Base-by-base conservation (phyloP, 2,797 vertebrate genomes). In the Oryzias dopingdopingensis region DNA sequence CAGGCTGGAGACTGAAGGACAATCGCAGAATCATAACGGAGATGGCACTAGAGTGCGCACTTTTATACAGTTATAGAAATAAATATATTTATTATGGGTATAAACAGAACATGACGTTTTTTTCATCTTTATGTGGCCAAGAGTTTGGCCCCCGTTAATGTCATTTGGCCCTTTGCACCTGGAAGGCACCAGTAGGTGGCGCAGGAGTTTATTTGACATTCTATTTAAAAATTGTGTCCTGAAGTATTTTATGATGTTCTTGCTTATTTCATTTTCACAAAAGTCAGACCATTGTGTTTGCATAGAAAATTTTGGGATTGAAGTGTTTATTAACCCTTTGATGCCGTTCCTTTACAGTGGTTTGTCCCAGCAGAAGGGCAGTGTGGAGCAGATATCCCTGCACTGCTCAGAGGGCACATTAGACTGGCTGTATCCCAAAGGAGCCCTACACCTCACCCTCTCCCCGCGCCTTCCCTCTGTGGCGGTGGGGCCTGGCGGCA, bases 391-490 rank as follows among this genome's bases (percentile, higher is more conserved):
- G 91, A 94, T 95, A 67, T 91, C 92, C 49, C 86, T 96, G 65
- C 93, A 91, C 82, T 96, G 96, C 42, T 91, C 93, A 0, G 95
- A 97, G 85, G 95, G 94, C 15, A 92, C 91, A 0, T 77, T 96
- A 66, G 93, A 95, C 73, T 96, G 96, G 95, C 80, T 98, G 56
- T 96, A 96, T 68, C 96, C 95, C 10, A 91, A 87, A 0, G 94
- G 95, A 2, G 97, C 95, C 15, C 91, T 98, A 49, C 93, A 93
- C 16, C 91, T 95, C 49, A 93, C 90, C 51, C 92, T 97, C 26
- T 92, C 91, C 0, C 91, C 93, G 17, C 91, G 93, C 3, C 86
- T 94, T 52, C 88, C 91, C 49, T 84, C 90, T 0, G 51, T 79
- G 3, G 67, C 80, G 0, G 76, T 90, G 4, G 45, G 87, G 17